Percentiles rank a stretch among this genome's conserved stretches.
Evolutionary conservation across 2,113 vertebrate species (phyloP).

Genomic region (Haplotaxodon microlepis): DNA sequence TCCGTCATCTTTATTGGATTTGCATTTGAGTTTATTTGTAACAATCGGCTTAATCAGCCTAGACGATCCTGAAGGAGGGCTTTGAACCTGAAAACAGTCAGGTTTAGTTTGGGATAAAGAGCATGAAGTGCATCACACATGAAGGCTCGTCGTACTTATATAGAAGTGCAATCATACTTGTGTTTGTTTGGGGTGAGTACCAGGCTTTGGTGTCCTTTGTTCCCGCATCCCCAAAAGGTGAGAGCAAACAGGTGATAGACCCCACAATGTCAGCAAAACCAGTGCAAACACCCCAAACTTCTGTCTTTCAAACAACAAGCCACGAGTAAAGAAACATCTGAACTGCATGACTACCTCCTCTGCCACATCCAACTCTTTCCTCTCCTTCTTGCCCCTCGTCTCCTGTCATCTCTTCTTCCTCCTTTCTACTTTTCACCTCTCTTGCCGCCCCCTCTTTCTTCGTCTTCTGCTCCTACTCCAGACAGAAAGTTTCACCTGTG

Average conservation of each 20-base stretch:
- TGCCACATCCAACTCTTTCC: not conserved
- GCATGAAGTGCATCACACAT: not conserved
- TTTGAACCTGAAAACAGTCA: not conserved
- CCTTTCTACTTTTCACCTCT: not conserved
- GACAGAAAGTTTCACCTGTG: conserved; percentile 19
- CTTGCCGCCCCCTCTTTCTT: not conserved
- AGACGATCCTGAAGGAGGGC: not conserved
- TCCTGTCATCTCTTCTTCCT: not conserved
- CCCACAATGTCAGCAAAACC: not conserved
- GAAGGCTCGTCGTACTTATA: not conserved
- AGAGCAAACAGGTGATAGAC: not conserved
- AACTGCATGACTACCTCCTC: not conserved
- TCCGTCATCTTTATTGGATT: not conserved
- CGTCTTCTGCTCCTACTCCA: not conserved
- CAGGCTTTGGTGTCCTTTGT: not conserved
- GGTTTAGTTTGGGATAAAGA: not conserved
- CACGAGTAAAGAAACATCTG: not conserved
- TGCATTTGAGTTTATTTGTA: not conserved
- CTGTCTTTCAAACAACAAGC: not conserved
- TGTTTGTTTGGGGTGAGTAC: not conserved
- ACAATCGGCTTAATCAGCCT: not conserved
- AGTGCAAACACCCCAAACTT: not conserved
- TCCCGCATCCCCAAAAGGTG: not conserved
- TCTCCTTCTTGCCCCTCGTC: not conserved
- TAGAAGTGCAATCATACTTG: not conserved